Percentiles rank a stretch among this genome's conserved stretches.
These are phyloP conservation scores for Tetragonisca angustula DNA, from an alignment of 2,888 invertebrate genomes.

Conservation along the genomic window DNA sequence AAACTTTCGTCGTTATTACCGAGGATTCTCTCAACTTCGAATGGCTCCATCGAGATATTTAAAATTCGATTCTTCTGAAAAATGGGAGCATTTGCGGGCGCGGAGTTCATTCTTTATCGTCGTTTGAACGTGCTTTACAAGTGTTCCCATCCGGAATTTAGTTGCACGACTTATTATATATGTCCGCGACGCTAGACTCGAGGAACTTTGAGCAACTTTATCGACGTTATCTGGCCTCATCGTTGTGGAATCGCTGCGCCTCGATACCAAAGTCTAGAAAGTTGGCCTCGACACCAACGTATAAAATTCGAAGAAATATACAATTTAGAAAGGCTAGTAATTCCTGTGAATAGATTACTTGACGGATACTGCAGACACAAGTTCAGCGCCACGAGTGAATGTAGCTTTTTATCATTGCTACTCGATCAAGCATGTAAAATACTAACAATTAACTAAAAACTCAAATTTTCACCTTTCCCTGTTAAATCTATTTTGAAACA, in stretches of 20 bases:
- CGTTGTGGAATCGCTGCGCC: neutral
- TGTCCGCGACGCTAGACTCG: neutral
- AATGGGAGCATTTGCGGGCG: constrained; percentile 21
- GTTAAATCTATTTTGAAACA: neutral
- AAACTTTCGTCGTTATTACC: constrained; percentile 58
- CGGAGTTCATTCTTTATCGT: constrained; percentile 39
- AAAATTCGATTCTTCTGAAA: constrained; percentile 56
- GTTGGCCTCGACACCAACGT: neutral
- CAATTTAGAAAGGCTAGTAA: neutral
- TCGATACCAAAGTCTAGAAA: neutral
- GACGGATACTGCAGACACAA: neutral
- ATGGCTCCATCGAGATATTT: constrained; percentile 53
- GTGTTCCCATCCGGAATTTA: constrained; percentile 7
- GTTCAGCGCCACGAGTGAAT: neutral
- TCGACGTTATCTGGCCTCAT: neutral
- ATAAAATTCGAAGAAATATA: too few species aligned
- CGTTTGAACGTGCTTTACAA: constrained; percentile 17
- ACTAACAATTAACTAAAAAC: too few species aligned
- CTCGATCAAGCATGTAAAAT: neutral
- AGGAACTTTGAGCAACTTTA: neutral
- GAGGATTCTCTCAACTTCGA: constrained; percentile 45
- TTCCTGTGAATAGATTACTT: neutral
- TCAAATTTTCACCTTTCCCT: too few species aligned
- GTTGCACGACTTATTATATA: constrained; percentile 10
- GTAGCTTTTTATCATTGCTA: neutral